These are phyloP conservation scores for Amia ocellicauda DNA, from an alignment of 2,113 vertebrate genomes.

Conservation along the genomic window DNA sequence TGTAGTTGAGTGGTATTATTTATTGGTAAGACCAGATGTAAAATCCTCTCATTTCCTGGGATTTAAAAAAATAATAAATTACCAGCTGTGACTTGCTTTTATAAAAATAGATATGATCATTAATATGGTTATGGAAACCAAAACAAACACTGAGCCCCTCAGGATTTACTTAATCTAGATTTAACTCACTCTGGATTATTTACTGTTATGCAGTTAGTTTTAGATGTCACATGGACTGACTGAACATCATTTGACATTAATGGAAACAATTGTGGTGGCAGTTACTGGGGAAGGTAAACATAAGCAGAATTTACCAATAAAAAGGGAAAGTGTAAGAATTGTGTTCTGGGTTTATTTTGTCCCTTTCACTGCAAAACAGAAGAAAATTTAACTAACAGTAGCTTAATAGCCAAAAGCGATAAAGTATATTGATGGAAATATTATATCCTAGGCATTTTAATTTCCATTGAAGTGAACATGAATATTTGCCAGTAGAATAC, in stretches of 20 bases:
- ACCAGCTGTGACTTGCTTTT: constrained; percentile 19
- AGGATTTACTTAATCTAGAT: constrained; percentile 61
- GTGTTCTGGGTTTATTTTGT: too few relatives aligned
- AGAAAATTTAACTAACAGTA: too few relatives aligned
- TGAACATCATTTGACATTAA: constrained; percentile 31
- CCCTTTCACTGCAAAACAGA: too few relatives aligned
- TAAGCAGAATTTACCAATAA: too few relatives aligned
- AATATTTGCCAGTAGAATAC: too few relatives aligned
- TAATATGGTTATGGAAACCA: constrained; percentile 54
- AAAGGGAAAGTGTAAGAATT: too few relatives aligned
- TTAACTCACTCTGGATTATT: constrained; percentile 60
- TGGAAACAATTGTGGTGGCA: constrained; percentile 39
- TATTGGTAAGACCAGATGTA: constrained; percentile 24
- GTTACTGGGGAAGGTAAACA: constrained; percentile 25
- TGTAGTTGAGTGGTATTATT: constrained; percentile 22
- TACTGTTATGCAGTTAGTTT: constrained; percentile 53
- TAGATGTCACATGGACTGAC: constrained; percentile 55
- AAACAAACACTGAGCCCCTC: constrained; percentile 50
- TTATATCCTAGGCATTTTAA: too few relatives aligned
- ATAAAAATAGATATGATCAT: constrained; percentile 43
- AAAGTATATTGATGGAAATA: too few relatives aligned
- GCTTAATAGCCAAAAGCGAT: too few relatives aligned
- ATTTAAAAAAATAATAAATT: constrained; percentile 15
- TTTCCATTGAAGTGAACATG: too few relatives aligned
- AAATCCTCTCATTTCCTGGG: constrained; percentile 29